Evolutionary conservation across 2,113 vertebrate genomes (phyloP).

Genomic region (Apaloderma vittatum): DNA sequence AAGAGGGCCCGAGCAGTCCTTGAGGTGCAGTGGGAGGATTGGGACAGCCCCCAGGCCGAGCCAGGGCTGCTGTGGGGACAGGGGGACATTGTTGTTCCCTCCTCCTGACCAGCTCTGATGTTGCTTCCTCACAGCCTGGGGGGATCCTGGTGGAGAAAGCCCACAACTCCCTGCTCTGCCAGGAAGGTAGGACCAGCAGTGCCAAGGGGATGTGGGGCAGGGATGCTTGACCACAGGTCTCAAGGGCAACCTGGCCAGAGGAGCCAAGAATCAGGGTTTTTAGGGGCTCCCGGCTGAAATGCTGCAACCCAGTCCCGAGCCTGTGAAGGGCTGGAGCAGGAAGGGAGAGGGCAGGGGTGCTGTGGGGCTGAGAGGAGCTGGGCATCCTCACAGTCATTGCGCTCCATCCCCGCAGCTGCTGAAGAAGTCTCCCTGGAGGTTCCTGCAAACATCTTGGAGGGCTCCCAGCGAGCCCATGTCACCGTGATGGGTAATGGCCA

Average conservation of each 20-base stretch:
- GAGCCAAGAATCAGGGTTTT: not conserved
- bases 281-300: not conserved
- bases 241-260: not conserved
- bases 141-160: constrained; percentile 64
- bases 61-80: not conserved
- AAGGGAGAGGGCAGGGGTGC: not conserved
- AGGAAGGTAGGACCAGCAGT: not conserved
- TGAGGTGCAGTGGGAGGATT: fast-evolving
- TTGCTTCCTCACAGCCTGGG: constrained; percentile 7
- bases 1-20: not conserved
- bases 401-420: not conserved
- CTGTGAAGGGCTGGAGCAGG: not conserved
- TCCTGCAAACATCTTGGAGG: constrained; percentile 42
- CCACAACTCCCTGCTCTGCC: constrained; percentile 59
- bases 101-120: not conserved
- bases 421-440: constrained; percentile 52
- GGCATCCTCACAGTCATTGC: not conserved
- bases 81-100: not conserved
- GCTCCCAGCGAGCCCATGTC: constrained; percentile 48
- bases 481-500: constrained; percentile 31
- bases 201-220: fast-evolving
- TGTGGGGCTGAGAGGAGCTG: not conserved
- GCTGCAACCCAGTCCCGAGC: not conserved
- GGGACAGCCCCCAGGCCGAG: not conserved
- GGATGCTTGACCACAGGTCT: not conserved